Conservation (phyloP, 2,113 vertebrate genomes). For the Amblyopsis rosae region DNA sequence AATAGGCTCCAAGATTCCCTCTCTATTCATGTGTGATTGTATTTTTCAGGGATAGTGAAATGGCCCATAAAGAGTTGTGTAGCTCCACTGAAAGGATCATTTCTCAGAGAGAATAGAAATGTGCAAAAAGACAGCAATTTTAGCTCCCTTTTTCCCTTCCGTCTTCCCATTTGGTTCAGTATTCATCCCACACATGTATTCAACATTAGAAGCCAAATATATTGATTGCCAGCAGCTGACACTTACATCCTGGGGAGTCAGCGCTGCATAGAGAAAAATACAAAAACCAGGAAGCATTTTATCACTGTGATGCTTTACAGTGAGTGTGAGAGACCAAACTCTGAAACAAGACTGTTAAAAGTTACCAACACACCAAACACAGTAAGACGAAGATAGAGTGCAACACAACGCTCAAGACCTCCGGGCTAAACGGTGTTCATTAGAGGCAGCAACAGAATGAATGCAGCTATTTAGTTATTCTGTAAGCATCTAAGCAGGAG, state of each 20-base stretch:
- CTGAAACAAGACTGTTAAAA: slow-evolving; percentile 44
- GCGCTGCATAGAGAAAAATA: slow-evolving; percentile 57
- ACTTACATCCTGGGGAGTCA: slow-evolving; percentile 61
- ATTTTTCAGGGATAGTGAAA: slow-evolving; percentile 56
- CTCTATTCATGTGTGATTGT: slow-evolving; percentile 54
- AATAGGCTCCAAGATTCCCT: slow-evolving; percentile 38
- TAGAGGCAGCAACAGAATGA: slow-evolving; percentile 64
- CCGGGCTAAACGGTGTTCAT: slow-evolving; percentile 63
- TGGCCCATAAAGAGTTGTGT: slow-evolving; percentile 62
- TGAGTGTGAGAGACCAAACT: slow-evolving; percentile 42
- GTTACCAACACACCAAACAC: slow-evolving; percentile 46
- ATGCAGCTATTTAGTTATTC: slow-evolving; percentile 67
- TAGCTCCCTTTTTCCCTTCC: slow-evolving; percentile 34
- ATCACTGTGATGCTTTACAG: slow-evolving; percentile 64
- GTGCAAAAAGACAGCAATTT: slow-evolving; percentile 43
- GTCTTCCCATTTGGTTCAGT: slow-evolving; percentile 43
- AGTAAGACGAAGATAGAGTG: slow-evolving; percentile 48
- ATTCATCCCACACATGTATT: slow-evolving; percentile 61
- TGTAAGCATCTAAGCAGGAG: slow-evolving; percentile 53
- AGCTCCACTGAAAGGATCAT: slow-evolving; percentile 54
- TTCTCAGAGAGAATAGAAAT: slow-evolving; percentile 49
- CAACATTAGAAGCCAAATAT: slow-evolving; percentile 68
- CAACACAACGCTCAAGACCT: slow-evolving; percentile 59
- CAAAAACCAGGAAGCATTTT: slow-evolving; percentile 64
- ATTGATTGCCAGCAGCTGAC: slow-evolving; percentile 72